A percentile compares a stretch with the other conserved stretches of the same genome.
These are phyloP conservation scores for Psilopsiagon aurifrons DNA, from an alignment of 2,113 vertebrate genomes.

Conservation along the genomic window DNA sequence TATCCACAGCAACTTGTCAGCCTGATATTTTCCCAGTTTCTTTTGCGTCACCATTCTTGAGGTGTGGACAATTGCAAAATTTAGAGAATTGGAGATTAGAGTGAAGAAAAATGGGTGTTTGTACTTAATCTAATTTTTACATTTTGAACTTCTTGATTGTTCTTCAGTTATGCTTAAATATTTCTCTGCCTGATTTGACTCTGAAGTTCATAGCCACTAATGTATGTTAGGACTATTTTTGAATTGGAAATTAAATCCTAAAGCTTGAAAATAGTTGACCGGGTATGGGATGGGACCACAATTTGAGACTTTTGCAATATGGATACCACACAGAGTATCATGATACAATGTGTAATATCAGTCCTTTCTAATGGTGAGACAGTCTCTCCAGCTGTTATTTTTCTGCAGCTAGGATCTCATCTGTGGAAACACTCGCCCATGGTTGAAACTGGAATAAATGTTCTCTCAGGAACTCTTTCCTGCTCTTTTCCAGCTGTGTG, in stretches of 20 bases:
- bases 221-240: neutral
- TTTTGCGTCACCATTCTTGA: neutral
- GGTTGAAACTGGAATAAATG: neutral
- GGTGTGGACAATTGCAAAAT: neutral
- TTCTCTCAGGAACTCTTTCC: rapidly evolving
- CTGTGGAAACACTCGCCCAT: neutral
- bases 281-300: neutral
- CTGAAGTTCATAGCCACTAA: neutral
- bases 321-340: neutral
- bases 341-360: neutral
- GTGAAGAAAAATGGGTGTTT: neutral
- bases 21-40: neutral
- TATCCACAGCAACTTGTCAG: neutral
- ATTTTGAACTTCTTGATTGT: neutral
- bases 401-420: neutral
- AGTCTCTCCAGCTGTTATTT: neutral
- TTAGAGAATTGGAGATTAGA: neutral
- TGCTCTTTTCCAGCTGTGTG: neutral
- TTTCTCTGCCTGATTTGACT: neutral
- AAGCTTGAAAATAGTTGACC: neutral
- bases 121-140: neutral
- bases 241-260: neutral
- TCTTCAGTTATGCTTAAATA: neutral
- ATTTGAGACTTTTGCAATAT: neutral
- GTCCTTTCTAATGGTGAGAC: rapidly evolving